Evolutionary conservation across 1,140 invertebrate genomes (phyloP), one percentile per base, ranked within the genome.

Genomic region (Drosophila athabasca): DNA sequence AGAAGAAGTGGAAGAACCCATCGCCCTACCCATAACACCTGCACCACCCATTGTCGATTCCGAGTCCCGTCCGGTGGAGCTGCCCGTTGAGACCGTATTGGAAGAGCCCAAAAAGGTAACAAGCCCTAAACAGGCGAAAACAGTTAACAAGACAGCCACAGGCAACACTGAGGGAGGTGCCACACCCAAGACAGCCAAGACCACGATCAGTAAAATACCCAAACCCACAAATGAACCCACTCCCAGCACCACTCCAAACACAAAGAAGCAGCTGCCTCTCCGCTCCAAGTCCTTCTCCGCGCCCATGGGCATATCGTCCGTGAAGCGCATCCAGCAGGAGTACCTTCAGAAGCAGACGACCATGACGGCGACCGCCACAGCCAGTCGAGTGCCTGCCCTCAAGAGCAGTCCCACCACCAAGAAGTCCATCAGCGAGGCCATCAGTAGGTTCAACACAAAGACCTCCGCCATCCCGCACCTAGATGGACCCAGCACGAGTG

Each of bases 241-340:
- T 60, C 55, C 71, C 62, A 35, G 8, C 51, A 67, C 53, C 41
- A 41, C 45, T 44, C 69, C 51, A 49, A 43, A 22, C 31, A 26
- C 53, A 31, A 61, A 43, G 54, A 91, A 91, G 48, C 24, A 91
- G 48, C 24, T 79, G 13, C 79, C 81, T 0, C 24, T 80, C 70
- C 80, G 90, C 26, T 91, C 90, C 50, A 90, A 91, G 60, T 92
- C 91, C 13, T 81, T 92, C 39, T 85, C 90, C 11, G 90, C 83
- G 35, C 76, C 80, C 6, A 91, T 90, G 62, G 83, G 83, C 44
- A 90, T 90, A 8, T 82, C 88, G 1, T 92, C 93, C 13, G 93
- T 94, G 0, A 93, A 93, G 62, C 92, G 93, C 60, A 90, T 94
- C 35, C 93, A 94, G 79, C 92, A 93, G 66, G 92, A 92, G 74